Evolutionary conservation across 2,113 vertebrate species (phyloP), one percentile per base, ranked within the genome.

Genomic region (Seriola rivoliana): DNA sequence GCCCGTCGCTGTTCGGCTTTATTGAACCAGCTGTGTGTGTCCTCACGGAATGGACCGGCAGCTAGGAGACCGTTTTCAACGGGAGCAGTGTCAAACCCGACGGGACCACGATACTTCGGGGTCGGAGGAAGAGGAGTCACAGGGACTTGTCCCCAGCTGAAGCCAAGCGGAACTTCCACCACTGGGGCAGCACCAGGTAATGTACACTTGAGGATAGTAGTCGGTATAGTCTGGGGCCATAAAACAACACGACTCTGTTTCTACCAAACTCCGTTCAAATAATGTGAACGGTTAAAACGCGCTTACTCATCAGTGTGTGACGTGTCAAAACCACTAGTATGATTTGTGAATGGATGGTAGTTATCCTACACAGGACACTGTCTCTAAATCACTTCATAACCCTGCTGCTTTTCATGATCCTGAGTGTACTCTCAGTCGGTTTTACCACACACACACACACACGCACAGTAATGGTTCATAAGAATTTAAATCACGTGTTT

Each of bases 1-100:
- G 83, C 80, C 9, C 89, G 91, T 23, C 89, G 91, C 11, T 93
- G 90, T 57, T 92, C 89, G 21, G 25, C 78, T 14, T 62, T 93
- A 4, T 32, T 94, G 17, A 69, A 71, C 50, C 90, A 90, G 40
- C 42, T 92, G 36, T 90, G 84, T 38, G 57, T 66, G 3, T 70
- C 89, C 16, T 82, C 85, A 1, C 59, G 67, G 44, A 67, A 71
- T 1, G 60, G 38, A 21, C 25, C 71, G 23, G 8, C 72, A 1
- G 59, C n/a, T 29, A 68, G 68, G 58, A 74, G 29, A 19, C 4
- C 62, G 29, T 12, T 67, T 0, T 11, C 67, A 6, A 42, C 60
- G 19, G 71, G 3, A 23, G 9, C 54, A 10, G 75, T 2, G 0
- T 17, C 12, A 4, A 12, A 36, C 23, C 5, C 44, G 13, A 19